Base-by-base conservation (phyloP, 2,888 invertebrate genomes). In the Athripsodes cinereus region DNA sequence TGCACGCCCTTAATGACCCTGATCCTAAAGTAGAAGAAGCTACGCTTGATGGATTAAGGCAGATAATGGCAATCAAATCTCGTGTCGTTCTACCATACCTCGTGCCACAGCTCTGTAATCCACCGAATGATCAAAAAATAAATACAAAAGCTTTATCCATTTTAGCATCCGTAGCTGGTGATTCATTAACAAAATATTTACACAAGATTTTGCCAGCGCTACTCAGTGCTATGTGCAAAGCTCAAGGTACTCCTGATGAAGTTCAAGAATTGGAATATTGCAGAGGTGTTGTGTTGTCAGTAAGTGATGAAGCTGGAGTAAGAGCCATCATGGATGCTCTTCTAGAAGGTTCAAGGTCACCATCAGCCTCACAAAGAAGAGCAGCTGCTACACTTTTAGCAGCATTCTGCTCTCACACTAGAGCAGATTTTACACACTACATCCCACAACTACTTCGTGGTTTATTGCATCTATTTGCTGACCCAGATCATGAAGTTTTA, bases 1-100 rank as follows among this genome's bases (percentile, higher is more conserved):
- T 99, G 66, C 86, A 87, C 51, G 74, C 74, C 1, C 74, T 84
- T 59, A 88, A 89, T 66, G 84, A 92, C 70, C 85, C 88, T 1
- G 88, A 96, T 76, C 82, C 85, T 0, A 83, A 81, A 20, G 76
- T 87, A 53, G 92, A 92, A 0, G 96, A 96, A 69, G 89, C 90
- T 69, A 92, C 96, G 10, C 80, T 99, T 64, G 98, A 99, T 72
- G 99, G 98, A 19, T 80, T 99, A 65, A 86, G 93, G 59, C 96
- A 97, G 82, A 92, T 99, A 44, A 96, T 99, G 94, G 88, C 92
- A 13, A 92, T 97, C 58, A 98, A 97, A 76, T 94, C 96, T 0
- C 83, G 92, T 66, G 96, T 95, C 0, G 96, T 98, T 56, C 78
- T 99, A 65, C 98, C 98, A 1, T 97, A 96, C 75, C 82, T 99